Evolutionary conservation across 30 jellyfish, hydroid and myxozoan genomes (phyloP), one percentile per base, ranked within the genome.

Genomic region (Nemopilema nomurai): DNA sequence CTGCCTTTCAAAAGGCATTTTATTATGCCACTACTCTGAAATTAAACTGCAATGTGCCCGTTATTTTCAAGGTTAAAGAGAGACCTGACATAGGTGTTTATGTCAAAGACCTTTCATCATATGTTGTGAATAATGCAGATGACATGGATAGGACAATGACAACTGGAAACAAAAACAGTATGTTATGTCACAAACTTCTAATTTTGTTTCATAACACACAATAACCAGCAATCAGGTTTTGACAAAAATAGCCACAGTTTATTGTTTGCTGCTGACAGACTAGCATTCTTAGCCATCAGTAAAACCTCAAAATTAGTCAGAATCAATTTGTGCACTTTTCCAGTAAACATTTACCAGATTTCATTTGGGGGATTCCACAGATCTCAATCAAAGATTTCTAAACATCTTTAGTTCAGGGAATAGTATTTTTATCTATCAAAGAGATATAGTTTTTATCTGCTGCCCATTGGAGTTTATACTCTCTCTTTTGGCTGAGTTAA

Each of bases 111-210:
- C 89, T 93, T 22, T 93, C 99, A 18, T 91, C 99, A 0, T 93
- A 93, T 80, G 99, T 93, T 13, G 99, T 93, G 21, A 89, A 93
- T 65, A 93, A 93, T 89, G 96, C 99, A 26, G 99, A 93, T 81
- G 99, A 93, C 71, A 93, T 93, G 99, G 99, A 93, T 49, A 89
- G 94, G 67, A 93, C 99, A 1, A 93, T 93, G 99, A 93, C 97
- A 21, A 89, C 93, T 87, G 99, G 99, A 73, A 93, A 93, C 64
- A 93, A 89, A 85, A 87, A 89, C 69, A 66, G 99, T 93, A 89
- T 81, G 95, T 49, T 16, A 20, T 19, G 52, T 68, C 51, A 24
- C 16, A 24, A 24, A 23, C n/a, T 18, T 28, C 83, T 41, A 4
- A 18, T 49, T 49, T 77, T 49, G 0, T 24, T 74, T 18, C 0